phyloP scores from a whole-genome alignment of 2,888 invertebrate genomes.

The Rugalucina vietnamica region DNA sequence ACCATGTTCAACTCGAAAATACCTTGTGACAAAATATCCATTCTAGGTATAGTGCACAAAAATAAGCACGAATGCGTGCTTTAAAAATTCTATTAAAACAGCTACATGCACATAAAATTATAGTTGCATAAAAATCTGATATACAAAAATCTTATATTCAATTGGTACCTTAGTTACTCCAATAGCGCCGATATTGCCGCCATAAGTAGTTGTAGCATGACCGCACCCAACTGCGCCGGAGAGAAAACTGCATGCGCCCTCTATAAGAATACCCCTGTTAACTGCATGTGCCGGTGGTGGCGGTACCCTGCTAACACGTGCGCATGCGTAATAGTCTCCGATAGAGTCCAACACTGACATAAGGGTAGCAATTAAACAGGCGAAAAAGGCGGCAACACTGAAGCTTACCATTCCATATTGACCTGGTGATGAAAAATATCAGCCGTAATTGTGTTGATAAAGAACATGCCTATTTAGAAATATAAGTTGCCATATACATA shows the following conservation, averaged over 20 bases:
- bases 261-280: constrained; percentile 89
- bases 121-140: background rate
- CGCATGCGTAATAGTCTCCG: constrained; percentile 95
- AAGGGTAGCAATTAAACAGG: constrained; percentile 77
- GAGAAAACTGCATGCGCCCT: constrained; percentile 91
- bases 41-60: background rate
- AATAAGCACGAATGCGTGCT: background rate
- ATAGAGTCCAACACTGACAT: constrained; percentile 84
- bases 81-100: too few species aligned
- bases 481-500: too few species aligned
- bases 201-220: constrained; percentile 94
- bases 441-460: too few species aligned
- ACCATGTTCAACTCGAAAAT: background rate
- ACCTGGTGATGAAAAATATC: too few species aligned
- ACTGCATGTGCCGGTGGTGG: constrained; percentile 94
- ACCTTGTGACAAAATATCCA: background rate
- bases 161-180: constrained; percentile 92
- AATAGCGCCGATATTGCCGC: constrained; percentile 95
- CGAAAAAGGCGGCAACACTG: constrained; percentile 76
- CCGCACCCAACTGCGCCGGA: constrained; percentile 94
- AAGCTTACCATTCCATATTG: constrained; percentile 81
- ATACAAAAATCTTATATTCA: background rate
- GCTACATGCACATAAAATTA: too few species aligned
- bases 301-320: constrained; percentile 88
- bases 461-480: too few species aligned